Evolutionary conservation across 2,888 invertebrate species (phyloP).

Genomic region (Coronaproctus castanopsis): DNA sequence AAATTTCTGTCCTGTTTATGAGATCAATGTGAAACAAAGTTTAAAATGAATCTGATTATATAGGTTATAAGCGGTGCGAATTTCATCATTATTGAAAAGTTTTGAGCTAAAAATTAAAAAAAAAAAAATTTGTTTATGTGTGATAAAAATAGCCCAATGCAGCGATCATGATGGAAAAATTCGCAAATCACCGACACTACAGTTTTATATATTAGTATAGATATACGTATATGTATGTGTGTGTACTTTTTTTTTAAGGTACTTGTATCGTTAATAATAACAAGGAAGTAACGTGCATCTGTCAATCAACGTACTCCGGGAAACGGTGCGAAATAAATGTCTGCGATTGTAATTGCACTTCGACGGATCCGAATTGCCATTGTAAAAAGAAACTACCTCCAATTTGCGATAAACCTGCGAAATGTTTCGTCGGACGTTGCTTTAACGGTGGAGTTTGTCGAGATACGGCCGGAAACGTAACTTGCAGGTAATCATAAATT

Average conservation of each 20-base stretch:
- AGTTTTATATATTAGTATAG: no score
- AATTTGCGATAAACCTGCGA: constrained; percentile 10
- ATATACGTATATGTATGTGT: no score
- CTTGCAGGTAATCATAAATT: constrained; percentile 28
- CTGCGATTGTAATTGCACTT: constrained; percentile 27
- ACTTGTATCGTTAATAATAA: constrained; percentile 26
- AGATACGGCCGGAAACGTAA: constrained; percentile 24
- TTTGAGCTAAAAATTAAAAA: no score
- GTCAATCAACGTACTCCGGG: constrained; percentile 29
- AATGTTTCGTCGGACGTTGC: constrained; percentile 26
- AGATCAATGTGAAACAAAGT: no score
- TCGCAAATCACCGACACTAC: no score
- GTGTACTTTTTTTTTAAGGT: constrained; percentile 18
- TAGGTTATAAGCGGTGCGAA: no score
- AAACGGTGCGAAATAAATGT: constrained; percentile 33
- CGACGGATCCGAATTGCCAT: constrained; percentile 19
- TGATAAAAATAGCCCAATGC: no score
- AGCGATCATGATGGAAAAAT: no score
- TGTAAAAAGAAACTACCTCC: constrained; percentile 17
- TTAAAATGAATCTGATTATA: no score
- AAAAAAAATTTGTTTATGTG: no score
- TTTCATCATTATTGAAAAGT: no score
- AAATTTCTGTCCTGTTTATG: no score
- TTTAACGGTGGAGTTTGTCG: constrained; percentile 36
- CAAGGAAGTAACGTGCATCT: constrained; percentile 29